Evolutionary conservation across 2,113 vertebrate genomes (phyloP), one percentile per base, ranked within the genome.

Genomic region (Malurus melanocephalus): DNA sequence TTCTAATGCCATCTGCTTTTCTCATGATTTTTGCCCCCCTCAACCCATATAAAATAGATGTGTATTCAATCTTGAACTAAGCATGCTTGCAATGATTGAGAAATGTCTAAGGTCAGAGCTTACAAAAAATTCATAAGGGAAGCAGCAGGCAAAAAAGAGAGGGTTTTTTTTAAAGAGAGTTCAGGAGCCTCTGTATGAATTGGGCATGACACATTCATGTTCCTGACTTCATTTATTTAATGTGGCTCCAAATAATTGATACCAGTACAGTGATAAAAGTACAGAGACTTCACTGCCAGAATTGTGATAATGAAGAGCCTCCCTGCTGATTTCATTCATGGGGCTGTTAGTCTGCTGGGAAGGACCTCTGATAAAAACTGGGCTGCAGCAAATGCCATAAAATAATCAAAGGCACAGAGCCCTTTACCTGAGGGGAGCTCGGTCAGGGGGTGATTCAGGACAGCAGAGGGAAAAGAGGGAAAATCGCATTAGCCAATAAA

Each of bases 51-150:
- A 84, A 96, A 96, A 95, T 95, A 79, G 79, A 94, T 96, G 88
- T 92, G 90, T 95, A 96, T 95, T 96, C 93, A 91, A 78, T 92
- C 86, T 92, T 92, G 85, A 91, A 79, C 92, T 69, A 93, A 91
- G 93, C 89, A 66, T 86, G 80, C 83, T 87, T 94, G 83, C 88
- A 92, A 55, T 95, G 93, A 96, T 93, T 94, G 95, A 96, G 95
- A 97, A 96, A 95, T 84, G 78, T 92, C 94, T 93, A 95, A 97
- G 95, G 97, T 97, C 96, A 96, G 79, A 96, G 78, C 93, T 94
- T 93, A 95, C 85, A 94, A 95, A 94, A 93, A 94, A 91, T 82
- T 94, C 71, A 93, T 94, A 96, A 94, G 87, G 66, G 90, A 96
- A 95, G 88, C 91, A 94, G 95, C 93, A 93, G 85, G 80, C 94